phyloP scores from a whole-genome alignment of 2,888 invertebrate genomes.

The Drosophila colorata region DNA sequence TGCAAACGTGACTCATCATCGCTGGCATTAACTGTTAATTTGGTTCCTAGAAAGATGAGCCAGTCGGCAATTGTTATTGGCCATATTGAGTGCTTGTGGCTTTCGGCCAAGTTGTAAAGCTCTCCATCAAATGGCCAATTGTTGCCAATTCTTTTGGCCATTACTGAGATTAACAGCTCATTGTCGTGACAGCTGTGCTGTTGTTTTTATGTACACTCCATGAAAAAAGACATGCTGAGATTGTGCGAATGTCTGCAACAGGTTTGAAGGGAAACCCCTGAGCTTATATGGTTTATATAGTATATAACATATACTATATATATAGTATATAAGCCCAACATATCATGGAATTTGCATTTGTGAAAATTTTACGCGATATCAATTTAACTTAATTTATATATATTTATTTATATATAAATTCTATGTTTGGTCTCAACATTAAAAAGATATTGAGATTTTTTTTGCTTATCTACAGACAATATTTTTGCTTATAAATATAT shows the following conservation, averaged over 20 bases:
- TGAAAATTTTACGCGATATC: no score
- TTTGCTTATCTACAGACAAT: no score
- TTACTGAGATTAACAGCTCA: conserved; percentile 35
- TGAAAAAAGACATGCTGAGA: neutral
- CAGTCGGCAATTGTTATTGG: conserved; percentile 27
- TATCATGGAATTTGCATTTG: no score
- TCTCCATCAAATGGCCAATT: conserved; percentile 59
- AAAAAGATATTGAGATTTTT: no score
- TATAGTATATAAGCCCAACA: no score
- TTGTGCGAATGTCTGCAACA: neutral
- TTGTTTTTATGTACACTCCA: conserved; percentile 9
- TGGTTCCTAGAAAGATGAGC: conserved; percentile 50
- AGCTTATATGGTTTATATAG: no score
- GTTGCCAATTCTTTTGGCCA: conserved; percentile 37
- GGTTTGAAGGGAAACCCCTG: neutral
- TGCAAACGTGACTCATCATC: conserved; percentile 57
- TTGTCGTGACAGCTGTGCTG: conserved; percentile 37
- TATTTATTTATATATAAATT: no score
- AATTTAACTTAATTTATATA: no score
- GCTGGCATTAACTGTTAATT: conserved; percentile 42
- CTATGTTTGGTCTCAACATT: no score
- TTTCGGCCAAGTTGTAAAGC: conserved; percentile 13
- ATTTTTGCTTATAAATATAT: no score
- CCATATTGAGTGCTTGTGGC: neutral
- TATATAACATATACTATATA: no score